These are phyloP conservation scores for Anguilla japonica DNA, from an alignment of 2,113 vertebrate species.

Conservation along the genomic window DNA sequence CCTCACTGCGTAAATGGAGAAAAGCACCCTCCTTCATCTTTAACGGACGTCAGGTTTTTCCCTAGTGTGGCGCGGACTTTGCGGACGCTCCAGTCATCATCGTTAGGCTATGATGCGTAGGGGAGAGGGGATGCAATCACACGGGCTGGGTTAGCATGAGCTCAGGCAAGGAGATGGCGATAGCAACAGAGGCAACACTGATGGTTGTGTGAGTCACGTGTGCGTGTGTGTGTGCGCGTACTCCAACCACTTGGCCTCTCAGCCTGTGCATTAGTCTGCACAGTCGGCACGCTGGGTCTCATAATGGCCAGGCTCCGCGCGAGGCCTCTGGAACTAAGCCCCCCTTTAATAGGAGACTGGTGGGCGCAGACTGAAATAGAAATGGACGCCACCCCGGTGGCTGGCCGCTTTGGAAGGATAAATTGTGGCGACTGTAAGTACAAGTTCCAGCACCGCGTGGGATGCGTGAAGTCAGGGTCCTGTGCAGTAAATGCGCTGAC, in stretches of 20 bases:
- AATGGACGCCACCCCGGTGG: neutral
- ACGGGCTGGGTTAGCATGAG: no score
- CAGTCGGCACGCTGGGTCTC: neutral
- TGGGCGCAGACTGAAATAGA: neutral
- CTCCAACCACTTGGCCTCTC: no score
- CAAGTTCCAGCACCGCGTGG: neutral
- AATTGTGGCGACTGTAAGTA: neutral
- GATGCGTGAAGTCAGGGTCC: neutral
- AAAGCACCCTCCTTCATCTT: no score
- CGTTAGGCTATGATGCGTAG: neutral
- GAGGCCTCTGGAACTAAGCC: neutral
- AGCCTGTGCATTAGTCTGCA: neutral
- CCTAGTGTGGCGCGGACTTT: no score
- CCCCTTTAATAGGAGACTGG: neutral
- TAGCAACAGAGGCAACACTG: no score
- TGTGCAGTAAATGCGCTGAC: neutral
- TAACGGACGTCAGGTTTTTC: no score
- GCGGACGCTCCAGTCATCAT: no score
- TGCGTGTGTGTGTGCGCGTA: no score
- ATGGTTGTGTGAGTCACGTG: no score
- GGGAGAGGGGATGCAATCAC: no score
- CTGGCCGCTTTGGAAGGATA: neutral
- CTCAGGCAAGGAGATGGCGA: no score
- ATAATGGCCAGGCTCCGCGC: neutral
- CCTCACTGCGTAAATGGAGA: no score